A percentile compares a stretch with the other conserved stretches of the same genome.
Evolutionary conservation across 2,113 vertebrate species (phyloP).

Genomic region (Megaceryle torquata): DNA sequence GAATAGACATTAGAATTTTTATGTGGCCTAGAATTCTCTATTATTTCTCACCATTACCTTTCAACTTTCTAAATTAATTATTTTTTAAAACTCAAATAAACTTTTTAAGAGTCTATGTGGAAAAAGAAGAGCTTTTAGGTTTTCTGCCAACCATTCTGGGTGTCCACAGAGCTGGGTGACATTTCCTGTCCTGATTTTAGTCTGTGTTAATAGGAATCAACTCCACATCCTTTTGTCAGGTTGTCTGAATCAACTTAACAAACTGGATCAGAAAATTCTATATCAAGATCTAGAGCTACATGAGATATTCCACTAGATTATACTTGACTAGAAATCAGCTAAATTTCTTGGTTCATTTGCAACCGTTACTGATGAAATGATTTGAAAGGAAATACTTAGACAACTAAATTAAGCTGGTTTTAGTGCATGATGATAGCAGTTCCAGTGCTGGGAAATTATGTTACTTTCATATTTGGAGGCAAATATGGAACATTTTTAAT

Average conservation of each 20-base stretch:
- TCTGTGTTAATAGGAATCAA: background rate
- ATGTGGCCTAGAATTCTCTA: background rate
- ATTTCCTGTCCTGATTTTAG: background rate
- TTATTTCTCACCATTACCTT: background rate
- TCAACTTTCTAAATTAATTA: background rate
- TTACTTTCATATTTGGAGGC: conserved; percentile 6
- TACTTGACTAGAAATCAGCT: conserved; percentile 19
- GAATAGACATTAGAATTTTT: background rate
- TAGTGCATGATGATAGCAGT: background rate
- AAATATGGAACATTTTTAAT: background rate
- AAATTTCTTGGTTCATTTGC: conserved; percentile 49
- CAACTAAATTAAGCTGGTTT: conserved; percentile 24
- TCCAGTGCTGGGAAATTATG: background rate
- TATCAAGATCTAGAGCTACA: background rate
- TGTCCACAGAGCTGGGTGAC: background rate
- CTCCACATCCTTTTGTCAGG: background rate
- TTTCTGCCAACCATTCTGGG: background rate
- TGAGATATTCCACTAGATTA: conserved; percentile 5
- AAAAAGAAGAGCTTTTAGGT: background rate
- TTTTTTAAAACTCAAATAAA: background rate
- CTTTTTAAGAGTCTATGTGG: background rate
- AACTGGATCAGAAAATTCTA: background rate
- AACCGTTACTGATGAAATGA: background rate
- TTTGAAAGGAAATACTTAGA: conserved; percentile 4
- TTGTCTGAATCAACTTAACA: background rate